These are phyloP conservation scores for Papilio xuthus DNA, from an alignment of 1,140 invertebrate genomes.

Conservation along the genomic window DNA sequence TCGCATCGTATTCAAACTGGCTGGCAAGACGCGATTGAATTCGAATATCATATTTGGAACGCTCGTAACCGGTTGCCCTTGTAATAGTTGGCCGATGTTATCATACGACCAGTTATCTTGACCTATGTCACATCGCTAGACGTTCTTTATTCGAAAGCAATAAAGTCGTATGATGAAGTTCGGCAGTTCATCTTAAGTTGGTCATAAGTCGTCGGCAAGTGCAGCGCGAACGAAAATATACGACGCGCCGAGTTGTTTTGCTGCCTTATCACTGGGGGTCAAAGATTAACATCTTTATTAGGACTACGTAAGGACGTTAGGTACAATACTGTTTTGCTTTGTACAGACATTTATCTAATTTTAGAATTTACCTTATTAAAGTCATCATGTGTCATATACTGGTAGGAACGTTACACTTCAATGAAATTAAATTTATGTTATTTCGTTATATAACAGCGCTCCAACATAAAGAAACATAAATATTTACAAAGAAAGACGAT, in stretches of 20 bases:
- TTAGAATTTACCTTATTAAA: background rate
- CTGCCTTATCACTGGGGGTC: conserved; percentile 76
- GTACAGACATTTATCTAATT: background rate
- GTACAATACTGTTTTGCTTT: background rate
- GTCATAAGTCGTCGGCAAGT: conserved; percentile 76
- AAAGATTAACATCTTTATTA: conserved; percentile 53
- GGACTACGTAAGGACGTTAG: background rate
- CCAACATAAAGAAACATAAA: no score
- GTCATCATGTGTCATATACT: no score
- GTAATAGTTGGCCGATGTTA: conserved; percentile 81
- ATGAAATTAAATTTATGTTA: no score
- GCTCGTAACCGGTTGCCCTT: conserved; percentile 78
- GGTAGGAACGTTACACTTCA: no score
- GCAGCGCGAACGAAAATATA: conserved; percentile 81
- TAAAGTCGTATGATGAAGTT: conserved; percentile 53
- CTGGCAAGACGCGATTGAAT: conserved; percentile 56
- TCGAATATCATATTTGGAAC: conserved; percentile 78
- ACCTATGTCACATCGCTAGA: conserved; percentile 56
- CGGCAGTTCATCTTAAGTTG: conserved; percentile 60
- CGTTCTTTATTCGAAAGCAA: conserved; percentile 45
- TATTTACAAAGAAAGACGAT: no score
- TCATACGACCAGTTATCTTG: conserved; percentile 63
- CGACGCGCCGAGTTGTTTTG: conserved; percentile 78
- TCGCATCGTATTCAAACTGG: conserved; percentile 31
- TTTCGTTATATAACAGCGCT: no score